Percentiles rank a stretch among this genome's conserved stretches.
phyloP scores from a whole-genome alignment of 2,888 invertebrate species.

The Heteromurus nitidus region DNA sequence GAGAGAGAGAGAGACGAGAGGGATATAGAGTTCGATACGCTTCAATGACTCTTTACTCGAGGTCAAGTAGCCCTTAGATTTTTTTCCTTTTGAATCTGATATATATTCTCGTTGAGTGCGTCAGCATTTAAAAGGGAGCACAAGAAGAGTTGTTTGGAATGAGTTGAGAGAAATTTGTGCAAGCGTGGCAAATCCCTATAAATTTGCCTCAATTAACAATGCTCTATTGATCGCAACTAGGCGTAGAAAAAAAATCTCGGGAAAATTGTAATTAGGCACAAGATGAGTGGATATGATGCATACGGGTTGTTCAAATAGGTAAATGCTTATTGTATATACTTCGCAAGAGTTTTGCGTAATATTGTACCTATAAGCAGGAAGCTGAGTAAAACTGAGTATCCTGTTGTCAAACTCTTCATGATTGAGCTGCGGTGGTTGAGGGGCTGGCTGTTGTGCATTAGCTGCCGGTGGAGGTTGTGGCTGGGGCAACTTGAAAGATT shows the following conservation, averaged over 20 bases:
- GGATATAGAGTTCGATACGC: slow-evolving; percentile 42
- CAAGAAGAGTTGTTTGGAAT: too few species aligned
- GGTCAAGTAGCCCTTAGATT: too few species aligned
- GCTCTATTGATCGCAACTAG: slow-evolving; percentile 35
- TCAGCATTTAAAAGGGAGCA: too few species aligned
- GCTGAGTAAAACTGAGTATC: slow-evolving; percentile 87
- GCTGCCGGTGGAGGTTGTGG: slow-evolving; percentile 32
- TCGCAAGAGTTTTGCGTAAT: background rate
- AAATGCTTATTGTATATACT: background rate
- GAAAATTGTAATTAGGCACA: slow-evolving; percentile 28
- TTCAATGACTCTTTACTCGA: slow-evolving; percentile 54
- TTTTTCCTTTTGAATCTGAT: too few species aligned
- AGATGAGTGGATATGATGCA: background rate
- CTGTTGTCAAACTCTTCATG: slow-evolving; percentile 84
- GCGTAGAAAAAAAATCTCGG: slow-evolving; percentile 14
- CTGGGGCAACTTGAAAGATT: slow-evolving; percentile 68
- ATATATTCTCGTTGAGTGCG: too few species aligned
- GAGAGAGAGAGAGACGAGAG: slow-evolving; percentile 24
- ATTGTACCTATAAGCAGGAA: slow-evolving; percentile 77
- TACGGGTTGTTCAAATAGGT: too few species aligned
- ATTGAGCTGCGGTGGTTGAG: slow-evolving; percentile 68
- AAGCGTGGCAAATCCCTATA: slow-evolving; percentile 32
- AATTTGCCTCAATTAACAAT: slow-evolving; percentile 51
- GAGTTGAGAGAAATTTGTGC: too few species aligned
- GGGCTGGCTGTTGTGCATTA: slow-evolving; percentile 51